Evolutionary conservation across 92 coral and sea anemone species (phyloP).

Genomic region (Galaxea fascicularis): DNA sequence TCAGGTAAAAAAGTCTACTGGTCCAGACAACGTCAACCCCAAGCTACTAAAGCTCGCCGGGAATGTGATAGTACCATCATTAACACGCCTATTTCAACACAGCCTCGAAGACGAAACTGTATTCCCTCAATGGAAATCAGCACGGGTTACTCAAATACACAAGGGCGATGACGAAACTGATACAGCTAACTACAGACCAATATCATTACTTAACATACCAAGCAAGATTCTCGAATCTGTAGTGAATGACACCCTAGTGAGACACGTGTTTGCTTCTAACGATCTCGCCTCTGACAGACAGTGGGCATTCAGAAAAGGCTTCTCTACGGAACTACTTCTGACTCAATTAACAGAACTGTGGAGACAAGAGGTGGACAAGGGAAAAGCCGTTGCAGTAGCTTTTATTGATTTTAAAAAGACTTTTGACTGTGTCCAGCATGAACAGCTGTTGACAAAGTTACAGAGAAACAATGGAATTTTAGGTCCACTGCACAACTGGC

Average conservation of each 20-base stretch:
- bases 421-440: slow-evolving; percentile 23
- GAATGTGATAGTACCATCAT: not conserved
- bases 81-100: not conserved
- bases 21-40: slow-evolving; percentile 8
- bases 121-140: not conserved
- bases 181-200: not conserved
- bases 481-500: too few species aligned
- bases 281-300: not conserved
- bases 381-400: not conserved
- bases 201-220: not conserved
- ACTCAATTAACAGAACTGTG: too few species aligned
- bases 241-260: not conserved
- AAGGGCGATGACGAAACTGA: not conserved
- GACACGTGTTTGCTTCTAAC: not conserved
- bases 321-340: not conserved
- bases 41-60: slow-evolving; percentile 24
- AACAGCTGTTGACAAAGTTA: too few species aligned
- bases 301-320: not conserved
- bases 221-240: not conserved
- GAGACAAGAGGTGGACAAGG: not conserved
- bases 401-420: slow-evolving; percentile 6
- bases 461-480: too few species aligned
- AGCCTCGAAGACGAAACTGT: not conserved
- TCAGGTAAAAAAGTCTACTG: slow-evolving; percentile 12
- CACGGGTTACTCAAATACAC: not conserved